phyloP scores from a whole-genome alignment of 2,888 invertebrate genomes.

The Uloborus plumipes region DNA sequence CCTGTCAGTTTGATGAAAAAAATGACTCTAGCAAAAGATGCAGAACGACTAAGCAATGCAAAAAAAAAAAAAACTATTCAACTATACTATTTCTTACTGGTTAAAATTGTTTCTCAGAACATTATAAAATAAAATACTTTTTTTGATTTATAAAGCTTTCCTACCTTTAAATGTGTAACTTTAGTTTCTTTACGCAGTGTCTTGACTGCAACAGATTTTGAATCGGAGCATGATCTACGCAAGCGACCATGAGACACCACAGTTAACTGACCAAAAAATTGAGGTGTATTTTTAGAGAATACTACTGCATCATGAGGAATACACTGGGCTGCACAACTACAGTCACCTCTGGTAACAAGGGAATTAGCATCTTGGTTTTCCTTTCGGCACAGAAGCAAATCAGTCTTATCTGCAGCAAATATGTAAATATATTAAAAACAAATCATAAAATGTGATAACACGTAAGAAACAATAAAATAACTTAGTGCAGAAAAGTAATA shows the following conservation, averaged over 20 bases:
- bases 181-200: conserved; percentile 70
- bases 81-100: too few relatives aligned
- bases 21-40: too few relatives aligned
- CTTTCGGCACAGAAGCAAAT: conserved; percentile 78
- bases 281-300: conserved; percentile 13
- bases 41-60: too few relatives aligned
- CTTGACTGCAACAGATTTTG: conserved; percentile 81
- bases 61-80: too few relatives aligned
- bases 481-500: too few relatives aligned
- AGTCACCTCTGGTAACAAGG: conserved; percentile 71
- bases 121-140: too few relatives aligned
- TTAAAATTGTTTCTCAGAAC: too few relatives aligned
- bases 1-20: too few relatives aligned
- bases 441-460: background rate
- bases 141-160: too few relatives aligned
- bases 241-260: conserved; percentile 35
- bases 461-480: too few relatives aligned
- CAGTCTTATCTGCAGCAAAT: conserved; percentile 77
- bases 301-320: conserved; percentile 73
- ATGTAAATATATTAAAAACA: background rate
- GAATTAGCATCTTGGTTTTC: conserved; percentile 73
- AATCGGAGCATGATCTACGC: conserved; percentile 36
- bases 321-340: conserved; percentile 75
- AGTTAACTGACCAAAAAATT: conserved; percentile 34
- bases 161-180: conserved; percentile 46